These are phyloP conservation scores for Pogonocichla stellata DNA, from an alignment of 2,113 vertebrate genomes.

Conservation along the genomic window DNA sequence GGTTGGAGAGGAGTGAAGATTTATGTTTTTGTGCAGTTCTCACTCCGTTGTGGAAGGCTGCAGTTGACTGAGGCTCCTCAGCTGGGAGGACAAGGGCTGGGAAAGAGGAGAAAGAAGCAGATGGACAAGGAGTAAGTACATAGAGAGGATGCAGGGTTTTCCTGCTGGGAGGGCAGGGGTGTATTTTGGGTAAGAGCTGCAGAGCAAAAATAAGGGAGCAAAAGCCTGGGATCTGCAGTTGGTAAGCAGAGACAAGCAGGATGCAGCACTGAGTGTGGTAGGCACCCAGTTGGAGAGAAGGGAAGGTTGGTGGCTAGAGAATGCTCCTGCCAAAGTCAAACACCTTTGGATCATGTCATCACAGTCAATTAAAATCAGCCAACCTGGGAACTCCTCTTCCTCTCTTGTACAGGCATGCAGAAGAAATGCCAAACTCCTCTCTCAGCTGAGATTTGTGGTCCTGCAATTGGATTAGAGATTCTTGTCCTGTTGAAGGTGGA, in stretches of 20 bases:
- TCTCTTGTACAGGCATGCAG: not conserved
- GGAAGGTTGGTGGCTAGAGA: not conserved
- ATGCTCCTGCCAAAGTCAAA: not conserved
- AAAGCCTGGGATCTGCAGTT: not conserved
- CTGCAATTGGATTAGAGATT: not conserved
- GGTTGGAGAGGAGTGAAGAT: not conserved
- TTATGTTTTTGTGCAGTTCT: not conserved
- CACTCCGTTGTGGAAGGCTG: not conserved
- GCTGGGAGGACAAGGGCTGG: not conserved
- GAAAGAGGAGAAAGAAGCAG: not conserved
- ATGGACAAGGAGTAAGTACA: not conserved
- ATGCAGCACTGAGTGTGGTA: not conserved
- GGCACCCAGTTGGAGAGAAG: rapidly evolving
- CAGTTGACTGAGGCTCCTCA: not conserved
- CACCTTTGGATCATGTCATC: not conserved
- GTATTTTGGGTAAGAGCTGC: not conserved
- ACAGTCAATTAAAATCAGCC: not conserved
- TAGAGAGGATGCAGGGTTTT: not conserved
- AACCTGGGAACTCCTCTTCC: not conserved
- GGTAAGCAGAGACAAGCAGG: not conserved
- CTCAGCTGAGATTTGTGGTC: not conserved
- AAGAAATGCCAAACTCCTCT: not conserved
- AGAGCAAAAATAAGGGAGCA: not conserved
- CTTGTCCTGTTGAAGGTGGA: rapidly evolving
- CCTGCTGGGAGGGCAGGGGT: not conserved